These are phyloP conservation scores for Rhamnusium bicolor DNA, from an alignment of 2,888 invertebrate species.

Conservation along the genomic window DNA sequence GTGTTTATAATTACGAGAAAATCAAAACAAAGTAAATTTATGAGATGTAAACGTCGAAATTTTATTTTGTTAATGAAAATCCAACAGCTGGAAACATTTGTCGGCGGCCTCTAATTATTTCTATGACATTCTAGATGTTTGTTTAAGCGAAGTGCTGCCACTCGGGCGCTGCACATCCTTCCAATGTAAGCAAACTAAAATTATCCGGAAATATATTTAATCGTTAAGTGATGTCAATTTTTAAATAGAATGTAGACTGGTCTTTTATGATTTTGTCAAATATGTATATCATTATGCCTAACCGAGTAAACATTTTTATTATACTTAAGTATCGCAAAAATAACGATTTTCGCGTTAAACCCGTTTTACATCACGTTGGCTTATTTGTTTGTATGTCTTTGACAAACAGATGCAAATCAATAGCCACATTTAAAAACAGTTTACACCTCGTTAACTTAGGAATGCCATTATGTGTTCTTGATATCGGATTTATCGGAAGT, in stretches of 20 bases:
- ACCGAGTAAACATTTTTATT: too few species aligned
- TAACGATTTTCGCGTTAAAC: too few species aligned
- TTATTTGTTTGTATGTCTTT: too few species aligned
- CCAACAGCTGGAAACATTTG: conserved; percentile 65
- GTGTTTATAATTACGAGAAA: conserved; percentile 33
- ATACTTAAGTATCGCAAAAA: too few species aligned
- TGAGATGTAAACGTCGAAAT: conserved; percentile 33
- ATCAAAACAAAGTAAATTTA: conserved; percentile 34
- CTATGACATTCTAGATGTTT: conserved; percentile 62
- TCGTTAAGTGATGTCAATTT: conserved; percentile 21
- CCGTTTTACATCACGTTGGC: too few species aligned
- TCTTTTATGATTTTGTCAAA: neutral
- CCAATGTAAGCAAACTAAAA: conserved; percentile 56
- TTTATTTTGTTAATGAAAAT: conserved; percentile 39
- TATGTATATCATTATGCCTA: too few species aligned
- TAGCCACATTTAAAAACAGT: too few species aligned
- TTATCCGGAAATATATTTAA: conserved; percentile 50
- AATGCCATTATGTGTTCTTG: too few species aligned
- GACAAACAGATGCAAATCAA: too few species aligned
- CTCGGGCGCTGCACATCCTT: conserved; percentile 42
- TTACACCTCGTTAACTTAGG: too few species aligned
- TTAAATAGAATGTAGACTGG: neutral
- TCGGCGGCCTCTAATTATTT: conserved; percentile 58
- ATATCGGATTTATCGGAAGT: too few species aligned
- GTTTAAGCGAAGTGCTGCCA: conserved; percentile 61